Evolutionary conservation across 2,113 vertebrate species (phyloP), one percentile per base, ranked within the genome.

Genomic region (Cyphomyrus discorhynchus): DNA sequence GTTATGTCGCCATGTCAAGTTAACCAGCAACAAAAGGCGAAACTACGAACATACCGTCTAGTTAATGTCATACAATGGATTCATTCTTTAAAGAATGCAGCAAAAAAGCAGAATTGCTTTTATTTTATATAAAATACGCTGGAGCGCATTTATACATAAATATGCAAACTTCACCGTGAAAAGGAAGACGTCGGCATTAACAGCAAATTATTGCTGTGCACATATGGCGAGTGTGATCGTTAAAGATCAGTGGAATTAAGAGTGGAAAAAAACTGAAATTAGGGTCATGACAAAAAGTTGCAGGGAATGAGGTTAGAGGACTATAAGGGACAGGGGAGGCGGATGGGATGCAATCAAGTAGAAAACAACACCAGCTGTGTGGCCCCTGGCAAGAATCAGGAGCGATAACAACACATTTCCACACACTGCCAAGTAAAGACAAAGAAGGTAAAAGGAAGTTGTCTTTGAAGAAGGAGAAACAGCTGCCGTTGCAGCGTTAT

Each of bases 351-450:
- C 95, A 91, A 89, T 89, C 91, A 92, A 94, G 94, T 94, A 95
- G 95, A 96, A 95, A 96, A 95, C 95, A 96, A 95, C 89, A 90
- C 58, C 96, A 96, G 95, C 95, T 96, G 95, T 93, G 94, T 95
- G 89, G 94, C 96, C 96, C 45, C 90, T 96, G 95, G 96, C 95
- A 93, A 96, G 93, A 95, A 95, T 92, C 92, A 93, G 92, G 90
- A 91, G 90, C 84, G 93, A 94, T 92, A 95, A 95, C 94, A 96
- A 94, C 94, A 94, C 93, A 92, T 53, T 95, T 95, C 46, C 84
- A 42, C 62, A 47, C 83, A 90, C 84, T 95, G 93, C 94, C 91
- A 91, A 92, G 93, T 95, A 95, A 95, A 92, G 92, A 94, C 90
- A 66, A 90, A 91, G 90, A 95, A 92, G 90, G 92, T 90, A 90